A percentile compares a stretch with the other conserved stretches of the same genome.
Evolutionary conservation across 2,113 vertebrate genomes (phyloP).

Genomic region (Sardina pilchardus): DNA sequence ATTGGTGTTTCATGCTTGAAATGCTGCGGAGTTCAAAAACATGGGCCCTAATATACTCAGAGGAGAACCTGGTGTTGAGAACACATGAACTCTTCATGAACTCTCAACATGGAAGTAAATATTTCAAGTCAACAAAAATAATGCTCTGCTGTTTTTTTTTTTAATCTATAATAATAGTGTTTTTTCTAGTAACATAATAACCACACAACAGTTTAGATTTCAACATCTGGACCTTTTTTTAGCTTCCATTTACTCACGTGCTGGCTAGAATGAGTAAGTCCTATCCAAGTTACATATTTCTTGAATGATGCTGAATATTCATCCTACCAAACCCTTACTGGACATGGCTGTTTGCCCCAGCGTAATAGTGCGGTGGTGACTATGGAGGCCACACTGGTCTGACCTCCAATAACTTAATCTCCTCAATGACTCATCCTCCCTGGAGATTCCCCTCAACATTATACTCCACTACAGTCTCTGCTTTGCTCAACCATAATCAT

Average conservation of each 20-base stretch:
- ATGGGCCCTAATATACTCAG: background rate
- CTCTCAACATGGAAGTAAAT: background rate
- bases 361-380: background rate
- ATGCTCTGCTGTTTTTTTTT: no score
- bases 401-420: background rate
- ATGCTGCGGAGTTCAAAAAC: background rate
- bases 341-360: background rate
- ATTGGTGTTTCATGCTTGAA: background rate
- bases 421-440: conserved; percentile 1
- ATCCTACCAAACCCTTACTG: background rate
- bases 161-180: no score
- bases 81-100: background rate
- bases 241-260: background rate
- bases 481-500: background rate
- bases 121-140: background rate
- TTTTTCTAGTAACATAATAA: no score
- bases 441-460: background rate
- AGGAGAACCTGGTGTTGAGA: background rate
- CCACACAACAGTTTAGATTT: background rate
- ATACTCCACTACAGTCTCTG: background rate
- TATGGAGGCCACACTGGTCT: background rate
- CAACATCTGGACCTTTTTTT: background rate
- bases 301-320: background rate
- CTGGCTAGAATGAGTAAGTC: background rate
- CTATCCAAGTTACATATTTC: background rate